phyloP scores from a whole-genome alignment of 2,113 vertebrate genomes.

The Chaetorhynchus papuensis region DNA sequence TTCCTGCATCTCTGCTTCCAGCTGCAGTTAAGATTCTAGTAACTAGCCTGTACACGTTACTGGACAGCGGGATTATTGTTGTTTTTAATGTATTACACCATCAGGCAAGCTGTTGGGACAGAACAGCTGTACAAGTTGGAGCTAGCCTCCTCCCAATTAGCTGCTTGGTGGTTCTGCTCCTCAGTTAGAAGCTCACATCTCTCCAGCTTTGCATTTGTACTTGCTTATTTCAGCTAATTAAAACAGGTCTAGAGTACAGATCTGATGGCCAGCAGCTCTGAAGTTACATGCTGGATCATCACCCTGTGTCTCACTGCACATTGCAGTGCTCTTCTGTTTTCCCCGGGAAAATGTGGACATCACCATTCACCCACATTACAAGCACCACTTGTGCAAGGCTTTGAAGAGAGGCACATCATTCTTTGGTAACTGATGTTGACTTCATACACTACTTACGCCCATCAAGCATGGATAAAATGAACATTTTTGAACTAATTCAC shows the following conservation, averaged over 20 bases:
- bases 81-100: constrained; percentile 38
- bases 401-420: not conserved
- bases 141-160: constrained; percentile 36
- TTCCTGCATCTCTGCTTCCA: not conserved
- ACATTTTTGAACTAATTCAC: not conserved
- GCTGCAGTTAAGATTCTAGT: not conserved
- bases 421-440: not conserved
- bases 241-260: not conserved
- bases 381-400: not conserved
- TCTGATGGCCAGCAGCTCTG: not conserved
- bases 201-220: not conserved
- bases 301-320: not conserved
- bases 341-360: not conserved
- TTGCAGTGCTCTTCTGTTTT: not conserved
- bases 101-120: constrained; percentile 44
- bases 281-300: not conserved
- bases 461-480: not conserved
- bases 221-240: not conserved
- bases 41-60: constrained; percentile 25
- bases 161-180: constrained; percentile 3
- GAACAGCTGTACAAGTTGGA: constrained; percentile 23
- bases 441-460: not conserved
- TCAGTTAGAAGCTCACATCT: not conserved
- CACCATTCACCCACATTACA: not conserved
- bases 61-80: constrained; percentile 39